Percentiles rank a stretch among this genome's conserved stretches.
Evolutionary conservation across 1,140 invertebrate genomes (phyloP).

Genomic region (Aethina tumida): DNA sequence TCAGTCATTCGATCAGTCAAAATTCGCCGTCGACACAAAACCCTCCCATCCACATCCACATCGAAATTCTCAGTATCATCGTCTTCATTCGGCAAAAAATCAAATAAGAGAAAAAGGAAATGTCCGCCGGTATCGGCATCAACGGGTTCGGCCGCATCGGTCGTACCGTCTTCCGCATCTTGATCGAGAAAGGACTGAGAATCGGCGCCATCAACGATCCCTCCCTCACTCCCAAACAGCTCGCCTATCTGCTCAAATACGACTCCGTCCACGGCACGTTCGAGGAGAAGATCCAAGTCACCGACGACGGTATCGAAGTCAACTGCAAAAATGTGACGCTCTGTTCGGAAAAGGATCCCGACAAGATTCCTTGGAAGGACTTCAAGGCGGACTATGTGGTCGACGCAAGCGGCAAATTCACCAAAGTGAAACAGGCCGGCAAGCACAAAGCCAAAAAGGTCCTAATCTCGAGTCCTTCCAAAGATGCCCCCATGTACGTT

Average conservation of each 20-base stretch:
- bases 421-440: conserved; percentile 83
- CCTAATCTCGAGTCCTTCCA: conserved; percentile 95
- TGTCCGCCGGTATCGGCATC: too few species aligned
- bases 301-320: conserved; percentile 68
- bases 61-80: too few species aligned
- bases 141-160: conserved; percentile 96
- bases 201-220: conserved; percentile 94
- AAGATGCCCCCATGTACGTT: conserved; percentile 98
- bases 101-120: too few species aligned
- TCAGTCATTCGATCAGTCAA: too few species aligned
- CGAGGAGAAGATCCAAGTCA: conserved; percentile 71
- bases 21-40: too few species aligned
- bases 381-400: conserved; percentile 89
- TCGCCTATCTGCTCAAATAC: conserved; percentile 98
- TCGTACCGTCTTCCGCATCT: conserved; percentile 81
- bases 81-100: too few species aligned
- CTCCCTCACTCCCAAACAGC: conserved; percentile 87
- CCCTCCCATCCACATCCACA: too few species aligned
- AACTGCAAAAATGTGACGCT: conserved; percentile 78
- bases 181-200: conserved; percentile 50
- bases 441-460: conserved; percentile 91
- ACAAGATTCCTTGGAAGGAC: conserved; percentile 78
- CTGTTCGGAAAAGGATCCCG: conserved; percentile 75
- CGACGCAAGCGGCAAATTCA: conserved; percentile 96
- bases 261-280: conserved; percentile 91